These are phyloP conservation scores for Centruroides vittatus DNA, from an alignment of 1,140 invertebrate genomes.

Conservation along the genomic window DNA sequence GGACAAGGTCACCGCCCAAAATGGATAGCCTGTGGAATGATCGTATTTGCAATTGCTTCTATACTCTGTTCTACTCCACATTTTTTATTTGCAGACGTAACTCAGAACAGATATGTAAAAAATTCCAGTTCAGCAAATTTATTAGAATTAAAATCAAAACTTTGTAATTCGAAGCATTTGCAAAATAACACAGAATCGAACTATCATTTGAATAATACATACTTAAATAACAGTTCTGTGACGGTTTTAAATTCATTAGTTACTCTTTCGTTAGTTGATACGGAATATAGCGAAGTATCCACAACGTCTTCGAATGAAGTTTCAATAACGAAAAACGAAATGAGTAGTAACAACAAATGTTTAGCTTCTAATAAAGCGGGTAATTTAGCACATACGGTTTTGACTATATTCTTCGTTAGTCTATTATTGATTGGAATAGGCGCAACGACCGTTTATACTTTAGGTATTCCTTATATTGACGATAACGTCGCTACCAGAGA, in stretches of 20 bases:
- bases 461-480: conserved; percentile 88
- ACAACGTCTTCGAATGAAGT: background rate
- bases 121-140: conserved; percentile 5
- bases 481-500: conserved; percentile 83
- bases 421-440: conserved; percentile 80
- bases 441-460: conserved; percentile 77
- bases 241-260: too few relatives aligned
- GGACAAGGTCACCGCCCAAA: conserved; percentile 88
- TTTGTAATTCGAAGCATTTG: conserved; percentile 6
- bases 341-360: background rate
- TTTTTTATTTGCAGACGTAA: conserved; percentile 19
- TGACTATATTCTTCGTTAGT: conserved; percentile 73
- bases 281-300: background rate
- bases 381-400: conserved; percentile 17
- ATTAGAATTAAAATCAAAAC: conserved; percentile 7
- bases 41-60: conserved; percentile 71
- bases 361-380: background rate
- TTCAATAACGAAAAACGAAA: background rate
- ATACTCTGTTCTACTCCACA: conserved; percentile 61
- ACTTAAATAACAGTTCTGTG: too few relatives aligned
- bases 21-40: conserved; percentile 89
- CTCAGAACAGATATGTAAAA: background rate
- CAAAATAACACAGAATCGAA: too few relatives aligned
- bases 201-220: too few relatives aligned
- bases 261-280: too few relatives aligned